Evolutionary conservation across 2,797 vertebrate species (phyloP), one percentile per base, ranked within the genome.

Genomic region (Brotogeris chrysoptera): DNA sequence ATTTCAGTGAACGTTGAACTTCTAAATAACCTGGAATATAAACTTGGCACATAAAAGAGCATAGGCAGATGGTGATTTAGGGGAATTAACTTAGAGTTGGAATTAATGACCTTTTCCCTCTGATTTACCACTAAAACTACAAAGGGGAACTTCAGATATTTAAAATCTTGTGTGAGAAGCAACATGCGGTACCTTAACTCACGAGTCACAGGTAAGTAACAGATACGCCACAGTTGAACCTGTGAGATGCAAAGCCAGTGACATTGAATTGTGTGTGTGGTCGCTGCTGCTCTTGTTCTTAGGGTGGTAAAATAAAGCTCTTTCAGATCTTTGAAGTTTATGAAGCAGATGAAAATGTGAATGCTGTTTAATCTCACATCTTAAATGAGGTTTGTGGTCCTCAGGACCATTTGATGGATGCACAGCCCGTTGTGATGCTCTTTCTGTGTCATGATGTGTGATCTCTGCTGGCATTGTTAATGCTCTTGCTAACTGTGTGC

Each of bases 61-160:
- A 27, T 21, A 63, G 68, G 71, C 41, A 80, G 52, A 4, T 39
- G 11, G 77, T 0, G 4, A 4, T 88, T 63, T 21, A 79, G 78
- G 43, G 60, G 81, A 84, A 76, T 65, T 4, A 19, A 50, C 25
- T 59, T 64, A 47, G 64, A 85, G 55, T 63, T 95, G 78, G 30
- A 81, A 73, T 93, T 93, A 73, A 84, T 84, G 46, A 64, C 3
- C 2, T 86, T 88, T 91, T 92, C 73, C 78, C 83, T 92, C 78
- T 86, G 25, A 90, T 79, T 83, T 90, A 28, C 41, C 21, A 61
- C 46, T 81, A 46, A 84, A 88, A 90, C 41, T 92, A n/a, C 49
- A 83, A 90, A 36, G 50, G 80, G 83, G 46, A 79, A 61, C 80
- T 59, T 88, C 14, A 88, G 41, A 2, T 86, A 49, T 28, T 79